A percentile compares a stretch with the other conserved stretches of the same genome.
Conservation (phyloP, 2,113 vertebrate genomes). For the Silurus glanis region DNA sequence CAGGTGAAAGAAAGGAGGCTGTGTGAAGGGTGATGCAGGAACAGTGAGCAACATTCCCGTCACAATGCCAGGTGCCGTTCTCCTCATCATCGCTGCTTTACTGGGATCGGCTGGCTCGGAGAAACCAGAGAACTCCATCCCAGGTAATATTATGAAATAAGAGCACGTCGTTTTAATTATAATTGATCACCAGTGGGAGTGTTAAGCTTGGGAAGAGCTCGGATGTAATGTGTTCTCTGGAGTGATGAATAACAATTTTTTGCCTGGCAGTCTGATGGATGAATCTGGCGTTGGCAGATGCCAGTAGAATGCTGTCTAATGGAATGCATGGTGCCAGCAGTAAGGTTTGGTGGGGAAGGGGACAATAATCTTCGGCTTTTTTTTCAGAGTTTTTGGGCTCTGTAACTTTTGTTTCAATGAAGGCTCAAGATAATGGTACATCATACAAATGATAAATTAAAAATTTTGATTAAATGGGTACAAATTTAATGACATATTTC, state of each 20-base stretch:
- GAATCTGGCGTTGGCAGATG: not conserved
- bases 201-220: not conserved
- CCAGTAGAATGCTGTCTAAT: not conserved
- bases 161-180: too few species aligned
- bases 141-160: constrained; percentile 37
- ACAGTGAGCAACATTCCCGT: constrained; percentile 43
- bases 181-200: not conserved
- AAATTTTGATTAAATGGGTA: not conserved
- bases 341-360: not conserved
- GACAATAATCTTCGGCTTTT: not conserved
- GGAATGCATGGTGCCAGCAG: not conserved
- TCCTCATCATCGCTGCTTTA: constrained; percentile 32
- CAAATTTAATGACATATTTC: not conserved
- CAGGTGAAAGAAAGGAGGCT: constrained; percentile 14
- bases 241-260: not conserved
- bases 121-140: constrained; percentile 32
- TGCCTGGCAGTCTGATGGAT: not conserved
- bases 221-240: not conserved
- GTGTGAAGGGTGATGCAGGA: constrained; percentile 43
- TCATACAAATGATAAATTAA: not conserved
- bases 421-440: not conserved
- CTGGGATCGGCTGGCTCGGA: constrained; percentile 37
- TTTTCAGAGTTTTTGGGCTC: not conserved
- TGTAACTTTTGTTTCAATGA: not conserved
- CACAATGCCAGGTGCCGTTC: constrained; percentile 33